These are phyloP conservation scores for Rhagologus leucostigma DNA, from an alignment of 2,113 vertebrate genomes.

Conservation along the genomic window DNA sequence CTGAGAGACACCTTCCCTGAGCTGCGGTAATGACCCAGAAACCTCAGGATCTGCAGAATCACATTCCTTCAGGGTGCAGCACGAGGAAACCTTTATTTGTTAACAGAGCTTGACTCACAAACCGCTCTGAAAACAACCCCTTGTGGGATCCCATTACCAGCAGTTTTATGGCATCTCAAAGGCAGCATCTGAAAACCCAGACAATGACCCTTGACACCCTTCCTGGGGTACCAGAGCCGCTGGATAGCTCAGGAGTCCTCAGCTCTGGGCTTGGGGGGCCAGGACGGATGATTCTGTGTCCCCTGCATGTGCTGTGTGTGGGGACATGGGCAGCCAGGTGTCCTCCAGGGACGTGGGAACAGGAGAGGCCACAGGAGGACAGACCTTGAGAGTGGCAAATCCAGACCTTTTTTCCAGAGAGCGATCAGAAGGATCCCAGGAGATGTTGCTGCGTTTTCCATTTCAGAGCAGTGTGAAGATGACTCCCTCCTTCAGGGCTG, in stretches of 20 bases:
- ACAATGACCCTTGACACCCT: neutral
- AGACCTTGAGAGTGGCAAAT: neutral
- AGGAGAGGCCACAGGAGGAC: neutral
- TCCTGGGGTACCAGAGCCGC: neutral
- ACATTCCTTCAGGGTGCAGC: neutral
- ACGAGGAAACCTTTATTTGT: neutral
- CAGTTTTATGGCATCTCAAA: neutral
- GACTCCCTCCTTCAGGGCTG: neutral
- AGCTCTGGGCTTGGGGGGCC: neutral
- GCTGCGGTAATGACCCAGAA: accelerated
- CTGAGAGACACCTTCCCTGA: neutral
- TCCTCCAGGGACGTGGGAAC: neutral
- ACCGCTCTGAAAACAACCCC: neutral
- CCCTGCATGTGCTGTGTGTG: accelerated
- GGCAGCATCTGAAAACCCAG: neutral
- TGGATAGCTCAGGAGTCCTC: neutral
- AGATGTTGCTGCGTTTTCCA: neutral
- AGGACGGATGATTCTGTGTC: neutral
- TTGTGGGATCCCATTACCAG: neutral
- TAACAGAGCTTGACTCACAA: neutral
- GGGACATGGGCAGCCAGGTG: neutral
- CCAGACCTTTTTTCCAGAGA: neutral
- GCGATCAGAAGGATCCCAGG: neutral
- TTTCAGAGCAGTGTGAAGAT: neutral
- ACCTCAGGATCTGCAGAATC: neutral